phyloP scores from a whole-genome alignment of 1,140 invertebrate species.

The Hylaeus volcanicus region DNA sequence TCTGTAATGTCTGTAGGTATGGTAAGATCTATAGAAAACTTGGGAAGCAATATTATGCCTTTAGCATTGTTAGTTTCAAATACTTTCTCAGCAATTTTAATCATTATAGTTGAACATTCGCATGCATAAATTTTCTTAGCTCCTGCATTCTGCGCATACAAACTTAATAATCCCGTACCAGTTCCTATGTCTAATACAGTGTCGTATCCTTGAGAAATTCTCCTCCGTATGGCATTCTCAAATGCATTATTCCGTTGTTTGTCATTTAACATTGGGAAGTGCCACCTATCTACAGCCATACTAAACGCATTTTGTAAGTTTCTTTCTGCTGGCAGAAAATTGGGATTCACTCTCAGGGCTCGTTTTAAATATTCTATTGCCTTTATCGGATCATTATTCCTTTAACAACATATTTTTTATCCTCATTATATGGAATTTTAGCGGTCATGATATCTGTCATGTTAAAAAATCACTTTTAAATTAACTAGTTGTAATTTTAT shows the following conservation, averaged over 20 bases:
- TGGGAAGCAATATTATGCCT: slow-evolving; percentile 77
- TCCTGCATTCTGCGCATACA: slow-evolving; percentile 83
- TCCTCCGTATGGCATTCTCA: slow-evolving; percentile 83
- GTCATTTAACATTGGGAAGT: slow-evolving; percentile 92
- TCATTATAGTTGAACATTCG: slow-evolving; percentile 85
- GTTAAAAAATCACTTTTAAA: slow-evolving; percentile 33
- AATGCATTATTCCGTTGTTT: slow-evolving; percentile 85
- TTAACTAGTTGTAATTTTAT: slow-evolving; percentile 20
- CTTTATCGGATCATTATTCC: slow-evolving; percentile 64
- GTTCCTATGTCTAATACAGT: slow-evolving; percentile 88
- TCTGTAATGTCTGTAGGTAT: slow-evolving; percentile 82
- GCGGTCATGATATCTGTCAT: slow-evolving; percentile 43
- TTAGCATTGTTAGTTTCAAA: slow-evolving; percentile 79
- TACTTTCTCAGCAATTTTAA: slow-evolving; percentile 82
- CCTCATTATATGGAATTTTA: slow-evolving; percentile 51
- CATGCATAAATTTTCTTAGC: slow-evolving; percentile 84
- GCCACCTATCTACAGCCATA: slow-evolving; percentile 86
- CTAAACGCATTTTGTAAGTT: slow-evolving; percentile 74
- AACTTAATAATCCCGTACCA: slow-evolving; percentile 86
- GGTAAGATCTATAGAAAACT: slow-evolving; percentile 81
- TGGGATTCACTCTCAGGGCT: slow-evolving; percentile 62
- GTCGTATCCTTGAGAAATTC: slow-evolving; percentile 80
- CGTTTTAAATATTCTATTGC: slow-evolving; percentile 69
- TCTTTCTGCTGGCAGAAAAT: slow-evolving; percentile 71
- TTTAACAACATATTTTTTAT: slow-evolving; percentile 56